Conservation (phyloP, 2,888 invertebrate genomes). For the Glyphotaelius pellucidus region DNA sequence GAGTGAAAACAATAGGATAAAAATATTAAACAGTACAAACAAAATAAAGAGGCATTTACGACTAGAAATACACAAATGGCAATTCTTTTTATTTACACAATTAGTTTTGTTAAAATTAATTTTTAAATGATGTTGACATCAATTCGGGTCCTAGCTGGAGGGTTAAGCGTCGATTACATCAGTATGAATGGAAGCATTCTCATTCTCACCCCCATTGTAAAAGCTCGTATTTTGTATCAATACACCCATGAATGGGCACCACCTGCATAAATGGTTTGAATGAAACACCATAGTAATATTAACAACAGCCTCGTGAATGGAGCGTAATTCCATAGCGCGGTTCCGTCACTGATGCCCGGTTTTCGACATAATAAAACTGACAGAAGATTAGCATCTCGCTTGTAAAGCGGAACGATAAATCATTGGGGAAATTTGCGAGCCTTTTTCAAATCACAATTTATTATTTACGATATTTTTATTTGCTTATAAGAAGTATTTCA, state of each 20-base stretch:
- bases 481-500: too few relatives aligned
- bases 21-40: too few relatives aligned
- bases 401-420: background rate
- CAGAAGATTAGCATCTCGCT: background rate
- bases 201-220: conserved; percentile 2
- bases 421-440: background rate
- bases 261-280: background rate
- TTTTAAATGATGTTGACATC: background rate
- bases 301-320: background rate
- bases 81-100: too few relatives aligned
- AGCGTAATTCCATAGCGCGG: background rate
- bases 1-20: too few relatives aligned
- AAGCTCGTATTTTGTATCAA: background rate
- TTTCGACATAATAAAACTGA: background rate
- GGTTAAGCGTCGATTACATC: background rate
- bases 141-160: background rate
- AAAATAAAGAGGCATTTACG: too few relatives aligned
- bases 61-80: too few relatives aligned
- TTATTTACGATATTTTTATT: background rate
- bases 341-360: background rate
- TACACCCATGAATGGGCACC: background rate
- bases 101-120: too few relatives aligned
- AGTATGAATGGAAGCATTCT: background rate
- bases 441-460: background rate
- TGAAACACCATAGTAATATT: background rate